A percentile compares a stretch with the other conserved stretches of the same genome.
Evolutionary conservation across 30 jellyfish, hydroid and myxozoan genomes (phyloP).

Genomic region (Nemopilema nomurai): DNA sequence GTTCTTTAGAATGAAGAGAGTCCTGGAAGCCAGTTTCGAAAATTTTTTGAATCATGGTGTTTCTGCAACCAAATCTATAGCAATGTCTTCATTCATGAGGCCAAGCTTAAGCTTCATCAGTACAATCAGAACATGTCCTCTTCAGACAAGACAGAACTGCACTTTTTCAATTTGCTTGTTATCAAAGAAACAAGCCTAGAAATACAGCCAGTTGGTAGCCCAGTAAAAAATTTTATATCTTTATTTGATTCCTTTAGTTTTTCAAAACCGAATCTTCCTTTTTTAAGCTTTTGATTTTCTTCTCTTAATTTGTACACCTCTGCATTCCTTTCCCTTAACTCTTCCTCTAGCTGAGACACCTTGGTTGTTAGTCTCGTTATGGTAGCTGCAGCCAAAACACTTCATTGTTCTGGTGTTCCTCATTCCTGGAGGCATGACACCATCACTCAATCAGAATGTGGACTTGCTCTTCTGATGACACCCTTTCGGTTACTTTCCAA

Average conservation of each 20-base stretch:
- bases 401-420: not conserved
- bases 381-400: not conserved
- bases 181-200: not conserved
- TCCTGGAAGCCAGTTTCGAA: not conserved
- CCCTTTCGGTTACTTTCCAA: not conserved
- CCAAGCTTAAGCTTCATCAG: not conserved
- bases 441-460: not conserved
- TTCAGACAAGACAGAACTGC: not conserved
- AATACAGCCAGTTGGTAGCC: not conserved
- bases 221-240: not conserved
- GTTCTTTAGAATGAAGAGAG: not conserved
- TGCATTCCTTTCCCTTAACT: not conserved
- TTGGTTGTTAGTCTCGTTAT: not conserved
- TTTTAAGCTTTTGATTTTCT: not conserved
- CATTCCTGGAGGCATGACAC: not conserved
- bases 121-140: not conserved
- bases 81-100: not conserved
- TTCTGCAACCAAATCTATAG: not conserved
- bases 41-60: not conserved
- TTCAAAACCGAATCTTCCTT: not conserved
- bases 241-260: not conserved
- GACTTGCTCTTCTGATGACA: not conserved
- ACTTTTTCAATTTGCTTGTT: not conserved
- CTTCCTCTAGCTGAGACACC: not conserved
- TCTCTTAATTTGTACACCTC: not conserved